Base-by-base conservation (phyloP, 1,140 invertebrate genomes). In the Condylostylus longicornis region DNA sequence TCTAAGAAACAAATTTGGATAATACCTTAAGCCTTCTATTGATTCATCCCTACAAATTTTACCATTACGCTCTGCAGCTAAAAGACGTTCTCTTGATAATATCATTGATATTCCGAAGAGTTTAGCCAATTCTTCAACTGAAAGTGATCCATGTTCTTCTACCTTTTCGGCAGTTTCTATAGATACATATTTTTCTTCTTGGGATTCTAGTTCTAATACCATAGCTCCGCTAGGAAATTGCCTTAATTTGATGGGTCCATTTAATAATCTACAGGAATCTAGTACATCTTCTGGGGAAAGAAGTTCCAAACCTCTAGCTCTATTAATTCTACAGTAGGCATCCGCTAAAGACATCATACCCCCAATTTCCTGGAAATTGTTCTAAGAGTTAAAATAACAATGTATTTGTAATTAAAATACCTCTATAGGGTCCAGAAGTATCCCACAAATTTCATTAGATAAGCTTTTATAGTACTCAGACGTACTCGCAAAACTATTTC, bases 271-370 rank as follows among this genome's bases (percentile, higher is more conserved):
- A 65, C 89, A 93, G 25, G 90, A 89, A 65, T 84, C 79, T n/a
- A 95, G 62, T 44, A 96, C 66, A 71, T 97, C 93, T 63, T 95
- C 89, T 0, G 91, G 89, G 5, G 91, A 95, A 23, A 96, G 62
- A 5, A 96, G 67, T 65, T 94, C 79, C 28, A 91, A 64, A 15
- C 85, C 84, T 59, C 86, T 70, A 4, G 84, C 85, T 56, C 86
- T 70, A 54, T 98, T 98, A 5, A 98, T 79, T 46, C 91, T 69
- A 64, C 94, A 98, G 67, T 90, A 99, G 5, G 85, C 90, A 68
- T 98, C 95, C 7, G 93, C 79, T 31, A 98, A 61, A 7, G 87
- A 79, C 84, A 98, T 96, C 67, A 97, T 91, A 10, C 94, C 94
- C 25, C 90, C 90, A 56, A 76, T 74, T 54, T 94, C 85, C 78